Base-by-base conservation (phyloP, 2,888 invertebrate species). In the Eristalis pertinax region DNA sequence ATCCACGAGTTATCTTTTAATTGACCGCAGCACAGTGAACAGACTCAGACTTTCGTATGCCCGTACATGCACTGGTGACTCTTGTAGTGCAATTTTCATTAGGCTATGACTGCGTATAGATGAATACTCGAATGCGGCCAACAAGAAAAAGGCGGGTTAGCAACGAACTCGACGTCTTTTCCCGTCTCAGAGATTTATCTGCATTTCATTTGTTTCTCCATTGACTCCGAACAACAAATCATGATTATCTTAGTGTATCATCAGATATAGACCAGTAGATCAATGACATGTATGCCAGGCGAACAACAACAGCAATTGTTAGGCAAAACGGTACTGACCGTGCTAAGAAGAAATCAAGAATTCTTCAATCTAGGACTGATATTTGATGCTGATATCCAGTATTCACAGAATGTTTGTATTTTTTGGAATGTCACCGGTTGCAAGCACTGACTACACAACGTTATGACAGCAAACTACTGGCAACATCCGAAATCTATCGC, bases 261-360 rank as follows among this genome's bases (percentile, higher is more conserved):
- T 77, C 82, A 87, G 84, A 90, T 89, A 89, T 90, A 89, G 90
- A 90, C 89, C 90, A 90, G 89, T 90, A 89, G 90, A 90, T 90
- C 91, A 90, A 89, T 89, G 89, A 89, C 89, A 88, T 60, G 60
- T 68, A 29, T 3, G 43, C 62, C 60, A 58, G 62, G 24, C 35
- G 22, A 56, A 35, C 22, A 62, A 24, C 24, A 63, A 58, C 41
- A 65, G 56, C 68, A 19, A 75, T 73, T 72, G 41, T 67, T 56
- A 22, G 24, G 29, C n/a, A 60, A 7, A 76, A 50, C 50, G 68
- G 32, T 68, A 19, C 22, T 70, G 62, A 60, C 60, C 26, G 24
- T 60, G 26, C 41, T 4, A 60, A 73, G 24, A n/a, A 35, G 35
- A 69, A 73, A 64, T 84, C 38, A 29, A 60, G 60, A 74, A 50